Percentiles rank a stretch among this genome's conserved stretches.
Conservation (phyloP, 2,888 invertebrate species). For the Rotaria macrura region DNA sequence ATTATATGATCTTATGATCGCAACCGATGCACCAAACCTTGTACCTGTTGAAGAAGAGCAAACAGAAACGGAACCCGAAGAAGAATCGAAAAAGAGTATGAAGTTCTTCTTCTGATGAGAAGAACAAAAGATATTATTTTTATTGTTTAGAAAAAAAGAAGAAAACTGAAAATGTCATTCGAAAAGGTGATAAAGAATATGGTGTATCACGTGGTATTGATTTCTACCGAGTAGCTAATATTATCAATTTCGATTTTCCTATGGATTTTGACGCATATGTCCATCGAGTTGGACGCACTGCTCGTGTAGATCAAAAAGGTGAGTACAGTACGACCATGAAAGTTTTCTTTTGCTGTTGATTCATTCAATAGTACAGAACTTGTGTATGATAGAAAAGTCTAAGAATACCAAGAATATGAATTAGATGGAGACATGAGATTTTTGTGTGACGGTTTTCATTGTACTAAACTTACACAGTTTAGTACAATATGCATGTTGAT, state of each 20-base stretch:
- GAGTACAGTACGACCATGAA: slow-evolving; percentile 53
- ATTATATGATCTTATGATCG: slow-evolving; percentile 82
- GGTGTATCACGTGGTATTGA: slow-evolving; percentile 93
- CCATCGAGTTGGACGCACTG: slow-evolving; percentile 73
- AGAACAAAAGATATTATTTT: slow-evolving; percentile 29
- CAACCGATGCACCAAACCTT: slow-evolving; percentile 70
- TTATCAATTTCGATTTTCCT: slow-evolving; percentile 97
- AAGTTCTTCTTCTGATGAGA: background rate
- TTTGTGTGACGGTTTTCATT: no score
- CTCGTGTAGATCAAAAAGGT: slow-evolving; percentile 53
- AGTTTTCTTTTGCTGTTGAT: no score
- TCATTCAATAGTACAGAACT: no score
- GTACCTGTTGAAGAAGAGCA: slow-evolving; percentile 35
- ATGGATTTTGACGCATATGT: slow-evolving; percentile 76
- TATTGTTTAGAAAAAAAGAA: slow-evolving; percentile 2
- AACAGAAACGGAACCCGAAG: background rate
- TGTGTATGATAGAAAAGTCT: no score
- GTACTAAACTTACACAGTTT: no score
- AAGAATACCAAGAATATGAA: no score
- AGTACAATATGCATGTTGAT: no score
- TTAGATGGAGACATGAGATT: no score
- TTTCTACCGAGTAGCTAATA: slow-evolving; percentile 90
- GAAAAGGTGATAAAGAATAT: slow-evolving; percentile 76
- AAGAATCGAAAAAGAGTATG: slow-evolving; percentile 24
- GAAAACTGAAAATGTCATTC: slow-evolving; percentile 45